Percentiles rank a stretch among this genome's conserved stretches.
These are phyloP conservation scores for Hermaeophaga mercurialis DNA, from an alignment of 2,888 invertebrate genomes.

Conservation along the genomic window DNA sequence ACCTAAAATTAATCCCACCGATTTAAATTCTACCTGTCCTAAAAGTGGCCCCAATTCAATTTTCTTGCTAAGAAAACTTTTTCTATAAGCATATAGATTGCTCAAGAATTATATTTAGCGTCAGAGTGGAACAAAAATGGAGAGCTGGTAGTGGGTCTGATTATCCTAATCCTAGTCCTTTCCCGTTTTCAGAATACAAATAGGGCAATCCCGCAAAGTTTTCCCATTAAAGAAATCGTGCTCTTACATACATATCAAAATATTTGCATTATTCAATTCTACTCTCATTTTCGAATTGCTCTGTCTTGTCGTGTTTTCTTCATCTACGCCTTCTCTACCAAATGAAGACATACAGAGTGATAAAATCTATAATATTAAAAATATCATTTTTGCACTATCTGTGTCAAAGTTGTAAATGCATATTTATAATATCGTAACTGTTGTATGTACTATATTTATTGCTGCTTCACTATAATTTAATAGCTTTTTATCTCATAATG, in stretches of 20 bases:
- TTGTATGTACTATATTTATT: too few relatives aligned
- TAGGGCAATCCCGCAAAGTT: slow-evolving; percentile 52
- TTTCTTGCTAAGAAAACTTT: slow-evolving; percentile 38
- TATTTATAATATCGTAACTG: too few relatives aligned
- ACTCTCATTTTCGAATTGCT: slow-evolving; percentile 33
- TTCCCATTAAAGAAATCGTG: slow-evolving; percentile 55
- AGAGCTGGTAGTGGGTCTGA: slow-evolving; percentile 45
- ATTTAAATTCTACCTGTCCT: too few relatives aligned
- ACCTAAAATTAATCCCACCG: too few relatives aligned
- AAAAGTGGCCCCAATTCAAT: slow-evolving; percentile 13
- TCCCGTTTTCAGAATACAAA: slow-evolving; percentile 52
- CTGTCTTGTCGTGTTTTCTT: slow-evolving; percentile 1
- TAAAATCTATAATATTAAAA: too few relatives aligned
- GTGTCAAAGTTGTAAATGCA: too few relatives aligned
- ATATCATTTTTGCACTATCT: too few relatives aligned
- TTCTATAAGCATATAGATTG: slow-evolving; percentile 53
- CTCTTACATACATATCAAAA: slow-evolving; percentile 53
- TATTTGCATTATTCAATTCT: slow-evolving; percentile 55
- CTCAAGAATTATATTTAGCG: slow-evolving; percentile 52
- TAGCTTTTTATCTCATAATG: too few relatives aligned
- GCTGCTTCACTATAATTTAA: too few relatives aligned
- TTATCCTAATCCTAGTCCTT: slow-evolving; percentile 51
- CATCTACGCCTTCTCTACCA: not conserved
- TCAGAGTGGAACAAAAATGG: slow-evolving; percentile 49
- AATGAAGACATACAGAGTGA: not conserved